phyloP scores from a whole-genome alignment of 2,888 invertebrate species.

The Lacanobia oleracea region DNA sequence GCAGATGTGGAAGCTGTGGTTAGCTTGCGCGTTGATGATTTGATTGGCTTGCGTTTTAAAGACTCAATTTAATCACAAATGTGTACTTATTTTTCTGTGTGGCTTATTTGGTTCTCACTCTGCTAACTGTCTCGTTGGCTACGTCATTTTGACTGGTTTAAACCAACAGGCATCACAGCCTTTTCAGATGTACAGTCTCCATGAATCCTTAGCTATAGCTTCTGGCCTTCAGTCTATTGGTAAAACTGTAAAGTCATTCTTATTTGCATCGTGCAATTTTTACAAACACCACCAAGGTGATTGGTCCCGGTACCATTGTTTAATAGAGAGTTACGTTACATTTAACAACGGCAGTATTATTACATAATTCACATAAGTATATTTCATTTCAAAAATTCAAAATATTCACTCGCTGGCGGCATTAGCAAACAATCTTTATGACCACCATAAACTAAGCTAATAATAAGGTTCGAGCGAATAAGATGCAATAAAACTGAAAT shows the following conservation, averaged over 20 bases:
- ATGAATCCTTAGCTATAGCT: not conserved
- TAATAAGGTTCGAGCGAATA: constrained; percentile 34
- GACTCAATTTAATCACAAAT: not conserved
- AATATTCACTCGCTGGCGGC: constrained; percentile 23
- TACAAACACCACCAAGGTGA: not conserved
- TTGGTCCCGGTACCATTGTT: constrained; percentile 38
- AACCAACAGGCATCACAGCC: not conserved
- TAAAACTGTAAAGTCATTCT: not conserved
- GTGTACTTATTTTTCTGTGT: not conserved
- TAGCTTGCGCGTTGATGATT: constrained; percentile 6
- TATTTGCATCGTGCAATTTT: not conserved
- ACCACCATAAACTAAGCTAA: constrained; percentile 40
- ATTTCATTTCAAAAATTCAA: constrained; percentile 19
- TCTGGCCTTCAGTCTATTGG: not conserved
- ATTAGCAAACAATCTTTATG: constrained; percentile 41
- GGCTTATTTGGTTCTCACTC: constrained; percentile 20
- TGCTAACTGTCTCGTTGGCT: constrained; percentile 1
- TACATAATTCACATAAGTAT: constrained; percentile 21
- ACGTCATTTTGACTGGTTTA: constrained; percentile 8
- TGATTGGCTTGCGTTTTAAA: constrained; percentile 17
- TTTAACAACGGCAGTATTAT: constrained; percentile 20
- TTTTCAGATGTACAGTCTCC: not conserved
- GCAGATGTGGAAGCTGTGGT: constrained; percentile 34
- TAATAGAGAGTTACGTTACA: constrained; percentile 9
- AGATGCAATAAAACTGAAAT: constrained; percentile 42